Evolutionary conservation across 2,888 invertebrate species (phyloP), one percentile per base, ranked within the genome.

Genomic region (Bembecia ichneumoniformis): DNA sequence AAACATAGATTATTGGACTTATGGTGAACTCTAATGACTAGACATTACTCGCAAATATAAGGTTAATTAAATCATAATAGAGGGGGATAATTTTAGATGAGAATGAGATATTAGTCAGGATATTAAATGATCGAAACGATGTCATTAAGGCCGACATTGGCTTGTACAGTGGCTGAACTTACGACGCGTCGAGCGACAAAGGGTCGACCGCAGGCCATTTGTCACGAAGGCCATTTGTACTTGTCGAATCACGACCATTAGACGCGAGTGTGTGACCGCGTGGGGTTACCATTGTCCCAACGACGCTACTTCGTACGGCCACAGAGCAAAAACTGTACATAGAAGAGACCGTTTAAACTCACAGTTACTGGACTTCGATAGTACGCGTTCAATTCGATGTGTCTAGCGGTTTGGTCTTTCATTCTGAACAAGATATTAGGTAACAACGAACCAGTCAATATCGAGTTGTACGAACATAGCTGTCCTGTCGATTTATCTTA

Each of bases 241-340:
- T 86, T 87, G 88, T 87, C 87, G 87, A 87, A 87, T 87, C 87
- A 84, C 84, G 77, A 80, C 86, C 87, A 87, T 87, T 87, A 87
- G 83, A 83, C 70, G 76, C 71, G 82, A 82, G 84, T 83, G 84
- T 82, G 83, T 82, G 82, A 86, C 86, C 86, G 81, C 79, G 75
- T 71, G 78, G 80, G 82, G 77, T 77, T 74, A 69, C 67, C 66
- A 70, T 57, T 66, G 79, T 77, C 63, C 78, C 64, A 64, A 83
- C 68, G 73, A 58, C 55, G 76, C 66, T 65, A 71, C 74, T 62
- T 52, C 57, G 56, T 63, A 57, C 49, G 43, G 64, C 59, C 76
- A 76, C 73, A 78, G 76, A 59, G 57, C 70, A 74, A 57, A 49
- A 46, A 64, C 60, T 51, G 53, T 40, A 52, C 52, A 48, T 52